Evolutionary conservation across 1,140 invertebrate genomes (phyloP), one percentile per base, ranked within the genome.

Genomic region (Cyrtorhinus lividipennis): DNA sequence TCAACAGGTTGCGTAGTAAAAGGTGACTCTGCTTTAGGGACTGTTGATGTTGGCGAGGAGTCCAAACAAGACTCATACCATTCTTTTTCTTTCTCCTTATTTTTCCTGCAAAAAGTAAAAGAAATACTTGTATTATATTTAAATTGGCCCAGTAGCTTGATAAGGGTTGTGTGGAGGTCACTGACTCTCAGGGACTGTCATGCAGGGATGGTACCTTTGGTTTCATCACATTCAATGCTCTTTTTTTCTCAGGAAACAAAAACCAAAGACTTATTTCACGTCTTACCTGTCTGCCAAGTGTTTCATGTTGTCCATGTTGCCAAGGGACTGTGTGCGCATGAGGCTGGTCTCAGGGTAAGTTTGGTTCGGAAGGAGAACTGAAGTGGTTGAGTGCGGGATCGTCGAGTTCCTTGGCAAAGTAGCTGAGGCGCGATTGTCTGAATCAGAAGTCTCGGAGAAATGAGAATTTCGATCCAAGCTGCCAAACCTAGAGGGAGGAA

Each of bases 1-100:
- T n/a, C n/a, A n/a, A n/a, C n/a, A n/a, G 48, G 5, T 18, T 59
- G 22, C 8, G 23, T 10, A 59, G 22, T 24, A 46, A 66, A 63
- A 61, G 56, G 62, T 18, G 53, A 61, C 30, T 66, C 66, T 8
- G 30, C 45, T 13, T 58, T 56, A 24, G 60, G 27, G 30, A 53
- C 1, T 5, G 48, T 46, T 59, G 53, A 59, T 5, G 48, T 46
- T 59, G 53, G 61, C 66, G 65, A 45, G n/a, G 66, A 59, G 73
- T 86, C 84, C 48, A 86, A 69, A 5, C 82, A 83, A 0, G 84
- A 86, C 72, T 87, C 85, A 70, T 83, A 83, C 84, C 85, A 87
- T 59, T 84, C 82, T 68, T 85, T 86, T 67, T 85, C 81, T 72
- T 73, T 70, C 74, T n/a, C 8, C n/a, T 44, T 22, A 74, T 68